Conservation (phyloP, 2,113 vertebrate species). For the Sakesphorus luctuosus region DNA sequence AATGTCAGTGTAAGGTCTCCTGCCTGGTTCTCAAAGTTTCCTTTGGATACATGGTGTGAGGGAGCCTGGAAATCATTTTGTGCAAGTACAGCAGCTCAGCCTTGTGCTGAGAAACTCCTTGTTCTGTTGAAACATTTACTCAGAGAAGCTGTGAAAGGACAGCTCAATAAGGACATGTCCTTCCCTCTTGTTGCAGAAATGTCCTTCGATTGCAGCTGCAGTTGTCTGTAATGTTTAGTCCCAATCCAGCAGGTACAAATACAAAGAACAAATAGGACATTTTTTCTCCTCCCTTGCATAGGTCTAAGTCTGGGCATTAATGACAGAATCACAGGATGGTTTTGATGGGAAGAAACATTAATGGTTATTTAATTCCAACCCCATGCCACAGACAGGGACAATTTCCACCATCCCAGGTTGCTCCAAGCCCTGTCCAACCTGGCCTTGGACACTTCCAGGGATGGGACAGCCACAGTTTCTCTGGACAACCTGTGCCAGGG, state of each 20-base stretch:
- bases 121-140: not conserved
- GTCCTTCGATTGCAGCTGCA: not conserved
- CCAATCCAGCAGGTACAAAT: not conserved
- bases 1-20: constrained; percentile 16
- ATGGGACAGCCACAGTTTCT: not conserved
- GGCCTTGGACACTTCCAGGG: not conserved
- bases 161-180: not conserved
- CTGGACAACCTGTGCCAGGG: not conserved
- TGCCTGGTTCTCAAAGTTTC: not conserved
- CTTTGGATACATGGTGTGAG: not conserved
- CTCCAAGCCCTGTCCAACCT: not conserved
- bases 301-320: not conserved
- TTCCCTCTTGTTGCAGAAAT: not conserved
- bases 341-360: not conserved
- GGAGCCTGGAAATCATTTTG: not conserved
- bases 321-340: not conserved
- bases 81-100: not conserved
- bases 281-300: not conserved
- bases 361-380: not conserved
- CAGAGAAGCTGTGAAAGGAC: constrained; percentile 13
- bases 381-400: not conserved
- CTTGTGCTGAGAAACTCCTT: not conserved
- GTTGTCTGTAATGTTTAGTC: not conserved
- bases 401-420: not conserved
- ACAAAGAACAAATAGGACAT: not conserved